Evolutionary conservation across 1,140 invertebrate genomes (phyloP).

Genomic region (Diorhabda sublineata): DNA sequence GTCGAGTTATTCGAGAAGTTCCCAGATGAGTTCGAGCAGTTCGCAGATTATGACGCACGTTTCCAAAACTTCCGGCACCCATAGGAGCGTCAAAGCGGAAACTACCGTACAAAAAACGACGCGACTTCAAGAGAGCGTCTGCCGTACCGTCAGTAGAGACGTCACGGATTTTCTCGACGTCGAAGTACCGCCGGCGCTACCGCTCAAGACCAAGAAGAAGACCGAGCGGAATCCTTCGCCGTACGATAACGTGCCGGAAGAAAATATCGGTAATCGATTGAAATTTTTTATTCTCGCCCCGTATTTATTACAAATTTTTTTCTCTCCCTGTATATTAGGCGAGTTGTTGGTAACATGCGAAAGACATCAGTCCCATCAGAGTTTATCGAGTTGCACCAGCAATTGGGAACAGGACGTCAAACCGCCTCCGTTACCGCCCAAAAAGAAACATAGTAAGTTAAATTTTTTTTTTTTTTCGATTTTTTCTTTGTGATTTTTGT

Average conservation of each 20-base stretch:
- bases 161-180: conserved; percentile 33
- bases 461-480: no score
- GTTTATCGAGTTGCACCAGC: conserved; percentile 31
- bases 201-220: conserved; percentile 57
- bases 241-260: conserved; percentile 67
- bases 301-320: not conserved
- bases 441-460: conserved; percentile 89
- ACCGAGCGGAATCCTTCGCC: conserved; percentile 64
- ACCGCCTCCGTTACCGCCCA: conserved; percentile 84
- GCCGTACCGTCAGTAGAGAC: conserved; percentile 15
- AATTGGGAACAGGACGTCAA: conserved; percentile 53
- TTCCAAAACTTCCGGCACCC: conserved; percentile 16
- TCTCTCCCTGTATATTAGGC: conserved; percentile 22
- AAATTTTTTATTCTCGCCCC: not conserved
- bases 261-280: conserved; percentile 36
- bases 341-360: conserved; percentile 55
- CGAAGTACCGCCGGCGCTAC: conserved; percentile 61
- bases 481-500: no score
- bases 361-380: conserved; percentile 48
- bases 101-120: conserved; percentile 20
- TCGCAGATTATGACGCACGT: conserved; percentile 46
- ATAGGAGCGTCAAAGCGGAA: conserved; percentile 36
- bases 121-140: conserved; percentile 2
- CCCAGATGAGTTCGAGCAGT: conserved; percentile 53
- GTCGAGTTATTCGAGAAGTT: conserved; percentile 57